A percentile compares a stretch with the other conserved stretches of the same genome.
Evolutionary conservation across 1,140 invertebrate genomes (phyloP).

Genomic region (Pogonomyrmex californicus): DNA sequence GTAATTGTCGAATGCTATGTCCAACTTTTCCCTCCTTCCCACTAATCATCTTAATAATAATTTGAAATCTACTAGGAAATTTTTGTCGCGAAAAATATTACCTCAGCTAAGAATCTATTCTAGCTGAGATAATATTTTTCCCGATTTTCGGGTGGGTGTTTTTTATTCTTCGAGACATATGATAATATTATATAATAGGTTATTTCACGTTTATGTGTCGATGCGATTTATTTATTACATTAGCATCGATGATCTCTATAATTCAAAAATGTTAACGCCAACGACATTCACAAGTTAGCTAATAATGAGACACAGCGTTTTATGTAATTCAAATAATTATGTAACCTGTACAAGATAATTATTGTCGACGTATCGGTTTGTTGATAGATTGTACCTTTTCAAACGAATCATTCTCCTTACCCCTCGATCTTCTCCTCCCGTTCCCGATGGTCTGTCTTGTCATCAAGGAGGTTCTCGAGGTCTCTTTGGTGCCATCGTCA

Average conservation of each 20-base stretch:
- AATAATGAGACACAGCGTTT: background rate
- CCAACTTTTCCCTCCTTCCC: too few relatives aligned
- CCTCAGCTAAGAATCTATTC: too few relatives aligned
- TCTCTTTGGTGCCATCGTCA: slow-evolving; percentile 35
- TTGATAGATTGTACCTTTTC: background rate
- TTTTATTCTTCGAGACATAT: too few relatives aligned
- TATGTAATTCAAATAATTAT: background rate
- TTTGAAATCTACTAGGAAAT: too few relatives aligned
- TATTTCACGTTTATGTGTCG: background rate
- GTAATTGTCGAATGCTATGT: too few relatives aligned
- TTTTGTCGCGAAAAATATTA: too few relatives aligned
- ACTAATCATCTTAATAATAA: too few relatives aligned
- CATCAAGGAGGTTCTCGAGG: slow-evolving; percentile 11
- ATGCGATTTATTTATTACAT: background rate
- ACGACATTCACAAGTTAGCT: background rate
- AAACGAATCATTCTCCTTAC: background rate
- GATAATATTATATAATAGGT: background rate
- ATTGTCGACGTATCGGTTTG: slow-evolving; percentile 1
- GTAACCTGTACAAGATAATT: background rate
- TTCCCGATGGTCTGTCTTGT: background rate
- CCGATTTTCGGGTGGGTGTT: too few relatives aligned
- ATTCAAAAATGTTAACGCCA: background rate
- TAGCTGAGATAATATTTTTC: too few relatives aligned
- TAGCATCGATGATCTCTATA: background rate
- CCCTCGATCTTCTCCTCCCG: background rate